Evolutionary conservation across 2,888 invertebrate genomes (phyloP).

Genomic region (Patella depressa): DNA sequence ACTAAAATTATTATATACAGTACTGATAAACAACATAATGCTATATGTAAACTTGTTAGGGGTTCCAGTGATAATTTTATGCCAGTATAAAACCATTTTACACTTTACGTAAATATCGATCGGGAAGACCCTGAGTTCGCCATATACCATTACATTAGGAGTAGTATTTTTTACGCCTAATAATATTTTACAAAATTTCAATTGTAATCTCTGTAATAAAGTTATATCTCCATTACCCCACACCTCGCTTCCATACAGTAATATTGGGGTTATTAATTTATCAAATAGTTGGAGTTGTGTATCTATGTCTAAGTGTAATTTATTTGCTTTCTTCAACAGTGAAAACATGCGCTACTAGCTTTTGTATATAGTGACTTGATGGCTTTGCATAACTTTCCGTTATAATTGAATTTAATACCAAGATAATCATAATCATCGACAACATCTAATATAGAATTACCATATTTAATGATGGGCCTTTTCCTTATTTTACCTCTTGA

Average conservation of each 20-base stretch:
- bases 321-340: constrained; percentile 4
- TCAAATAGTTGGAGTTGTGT: constrained; percentile 19
- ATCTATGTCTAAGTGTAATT: constrained; percentile 15
- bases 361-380: constrained; percentile 8
- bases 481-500: constrained; percentile 18
- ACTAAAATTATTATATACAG: too few species aligned
- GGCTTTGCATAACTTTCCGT: constrained; percentile 14
- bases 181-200: too few species aligned
- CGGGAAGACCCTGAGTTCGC: neutral
- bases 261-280: neutral
- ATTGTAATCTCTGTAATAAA: constrained; percentile 13
- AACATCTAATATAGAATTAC: neutral
- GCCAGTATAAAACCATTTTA: neutral
- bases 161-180: too few species aligned
- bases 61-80: neutral
- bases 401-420: constrained; percentile 15
- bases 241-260: constrained; percentile 19
- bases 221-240: constrained; percentile 17
- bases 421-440: constrained; percentile 5
- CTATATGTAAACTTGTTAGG: too few species aligned
- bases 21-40: too few species aligned
- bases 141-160: neutral
- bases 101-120: neutral
- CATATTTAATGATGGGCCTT: constrained; percentile 11
- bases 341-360: constrained; percentile 20